phyloP scores from a whole-genome alignment of 2,888 invertebrate species.

The Melangyna quadrimaculata region DNA sequence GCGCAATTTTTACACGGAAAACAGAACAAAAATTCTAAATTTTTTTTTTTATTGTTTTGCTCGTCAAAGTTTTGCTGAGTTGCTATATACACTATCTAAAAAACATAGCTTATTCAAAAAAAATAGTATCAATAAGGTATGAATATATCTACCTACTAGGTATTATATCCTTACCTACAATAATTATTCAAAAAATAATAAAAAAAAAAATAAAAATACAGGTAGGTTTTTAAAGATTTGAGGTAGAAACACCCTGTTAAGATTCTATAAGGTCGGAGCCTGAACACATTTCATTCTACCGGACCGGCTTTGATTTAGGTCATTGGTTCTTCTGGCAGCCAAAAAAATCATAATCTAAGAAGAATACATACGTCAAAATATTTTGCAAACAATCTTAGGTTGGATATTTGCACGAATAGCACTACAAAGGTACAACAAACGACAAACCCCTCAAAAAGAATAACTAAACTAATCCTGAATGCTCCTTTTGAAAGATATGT shows the following conservation, averaged over 20 bases:
- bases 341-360: constrained; percentile 25
- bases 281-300: not conserved
- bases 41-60: too few species aligned
- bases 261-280: not conserved
- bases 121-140: too few species aligned
- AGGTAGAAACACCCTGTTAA: not conserved
- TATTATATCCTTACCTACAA: too few species aligned
- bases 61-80: too few species aligned
- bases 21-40: too few species aligned
- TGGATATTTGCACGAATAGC: constrained; percentile 41
- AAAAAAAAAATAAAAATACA: too few species aligned
- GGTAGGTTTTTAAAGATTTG: too few species aligned
- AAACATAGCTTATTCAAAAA: too few species aligned
- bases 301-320: constrained; percentile 7
- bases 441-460: constrained; percentile 16
- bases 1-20: too few species aligned
- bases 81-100: too few species aligned
- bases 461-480: constrained; percentile 54
- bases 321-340: constrained; percentile 12
- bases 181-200: too few species aligned
- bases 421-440: constrained; percentile 27
- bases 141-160: too few species aligned
- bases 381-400: constrained; percentile 62
- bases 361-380: constrained; percentile 66
- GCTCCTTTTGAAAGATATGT: not conserved